Evolutionary conservation across 2,888 invertebrate genomes (phyloP).

Genomic region (Diadromus collaris): DNA sequence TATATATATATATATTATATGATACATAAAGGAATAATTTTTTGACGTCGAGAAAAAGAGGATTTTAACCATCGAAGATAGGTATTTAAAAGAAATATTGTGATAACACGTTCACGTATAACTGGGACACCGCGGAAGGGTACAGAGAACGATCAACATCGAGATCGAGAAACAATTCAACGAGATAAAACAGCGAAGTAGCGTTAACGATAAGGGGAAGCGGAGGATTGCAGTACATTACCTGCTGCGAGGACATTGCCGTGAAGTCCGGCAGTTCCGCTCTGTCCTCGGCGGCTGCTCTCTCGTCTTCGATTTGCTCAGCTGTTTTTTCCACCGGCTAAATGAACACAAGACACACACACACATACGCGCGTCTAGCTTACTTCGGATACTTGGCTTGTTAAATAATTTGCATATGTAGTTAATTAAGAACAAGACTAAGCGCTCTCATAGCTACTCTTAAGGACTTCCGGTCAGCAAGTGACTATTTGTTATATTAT

Average conservation of each 20-base stretch:
- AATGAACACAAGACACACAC: conserved; percentile 60
- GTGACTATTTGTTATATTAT: neutral
- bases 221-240: conserved; percentile 62
- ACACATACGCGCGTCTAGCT: conserved; percentile 61
- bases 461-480: neutral
- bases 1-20: conserved; percentile 2
- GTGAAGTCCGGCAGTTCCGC: conserved; percentile 80
- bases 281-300: conserved; percentile 79
- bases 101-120: neutral
- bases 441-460: neutral
- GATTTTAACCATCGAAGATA: neutral
- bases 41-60: neutral
- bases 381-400: conserved; percentile 51
- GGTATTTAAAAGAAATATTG: neutral
- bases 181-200: conserved; percentile 3
- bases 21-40: neutral
- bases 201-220: neutral
- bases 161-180: conserved; percentile 40
- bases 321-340: conserved; percentile 76
- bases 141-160: conserved; percentile 43
- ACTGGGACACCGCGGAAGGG: conserved; percentile 3
- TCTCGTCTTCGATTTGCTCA: conserved; percentile 80
- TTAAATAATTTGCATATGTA: conserved; percentile 8
- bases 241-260: conserved; percentile 80
- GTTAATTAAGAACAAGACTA: neutral